Conservation (phyloP, 2,113 vertebrate genomes). For the Spilogale gracilis region DNA sequence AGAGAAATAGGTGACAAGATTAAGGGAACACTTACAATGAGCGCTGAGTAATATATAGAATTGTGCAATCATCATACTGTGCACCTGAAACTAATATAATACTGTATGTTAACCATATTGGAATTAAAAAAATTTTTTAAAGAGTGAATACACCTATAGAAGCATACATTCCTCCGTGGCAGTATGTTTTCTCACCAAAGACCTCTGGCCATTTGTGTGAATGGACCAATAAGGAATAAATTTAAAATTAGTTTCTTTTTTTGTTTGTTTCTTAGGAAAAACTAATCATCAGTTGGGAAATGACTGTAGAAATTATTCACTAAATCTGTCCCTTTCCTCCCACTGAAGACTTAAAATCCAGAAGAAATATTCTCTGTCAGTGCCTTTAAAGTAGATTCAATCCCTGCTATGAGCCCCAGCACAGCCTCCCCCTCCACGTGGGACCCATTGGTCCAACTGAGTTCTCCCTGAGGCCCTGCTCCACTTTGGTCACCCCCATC, state of each 20-base stretch:
- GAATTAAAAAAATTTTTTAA: background rate
- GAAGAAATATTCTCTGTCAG: background rate
- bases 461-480: background rate
- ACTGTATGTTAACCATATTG: background rate
- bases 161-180: background rate
- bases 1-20: background rate
- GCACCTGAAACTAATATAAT: background rate
- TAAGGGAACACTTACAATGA: background rate
- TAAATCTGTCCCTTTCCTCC: background rate
- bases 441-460: background rate
- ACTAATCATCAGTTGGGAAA: background rate
- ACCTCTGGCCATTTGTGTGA: background rate
- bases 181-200: background rate
- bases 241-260: constrained; percentile 32
- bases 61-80: background rate
- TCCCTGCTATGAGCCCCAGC: background rate
- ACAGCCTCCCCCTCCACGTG: background rate
- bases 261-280: background rate
- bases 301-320: background rate
- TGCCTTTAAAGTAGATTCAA: background rate
- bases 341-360: background rate
- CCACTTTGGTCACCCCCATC: background rate
- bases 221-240: background rate
- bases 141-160: background rate
- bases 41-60: background rate